Evolutionary conservation across 2,888 invertebrate species (phyloP), one percentile per base, ranked within the genome.

Genomic region (Mesorhabditis belari): DNA sequence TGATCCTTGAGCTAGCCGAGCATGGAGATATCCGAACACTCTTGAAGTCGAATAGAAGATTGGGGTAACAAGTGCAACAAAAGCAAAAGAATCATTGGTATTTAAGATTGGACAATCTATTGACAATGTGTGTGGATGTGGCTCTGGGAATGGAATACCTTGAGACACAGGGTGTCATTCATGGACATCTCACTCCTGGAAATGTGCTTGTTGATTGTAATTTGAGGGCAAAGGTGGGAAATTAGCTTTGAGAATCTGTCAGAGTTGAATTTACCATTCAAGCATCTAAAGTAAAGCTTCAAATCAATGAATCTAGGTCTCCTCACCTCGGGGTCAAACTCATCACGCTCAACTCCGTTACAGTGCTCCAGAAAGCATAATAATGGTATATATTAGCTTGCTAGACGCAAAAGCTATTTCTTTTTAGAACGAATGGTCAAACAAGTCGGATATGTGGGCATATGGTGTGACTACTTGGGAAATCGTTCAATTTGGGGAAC

Each of bases 361-460:
- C 66, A 68, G 69, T 19, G 74, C 77, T 19, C 77, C 77, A 27
- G 77, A 77, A 52, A 74, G 73, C 44, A 76, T 76, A 57, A 59
- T 75, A 12, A 61, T 69, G 63, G 76, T 76, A 44, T 57, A 58
- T 25, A 1, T 24, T 3, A 12, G 12, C 23, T 19, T 17, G 25
- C 12, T 12, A 28, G 17, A 1, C 19, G 17, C n/a, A 4, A 56
- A 19, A n/a, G 54, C 25, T 12, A 19, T 2, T 27, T n/a, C 25
- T 27, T 81, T 84, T 50, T 83, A 92, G 92, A 89, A 88, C 62
- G 88, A 88, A 82, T 91, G 91, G 82, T 90, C 89, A 29, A 87
- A 88, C 58, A 90, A 89, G 82, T 89, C 89, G 77, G 92, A 92
- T 82, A 90, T 90, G 1, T 92, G 91, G 91, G 87, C 91, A n/a